Conservation (phyloP, 2,113 vertebrate genomes). For the Periophthalmodon schlosseri region DNA sequence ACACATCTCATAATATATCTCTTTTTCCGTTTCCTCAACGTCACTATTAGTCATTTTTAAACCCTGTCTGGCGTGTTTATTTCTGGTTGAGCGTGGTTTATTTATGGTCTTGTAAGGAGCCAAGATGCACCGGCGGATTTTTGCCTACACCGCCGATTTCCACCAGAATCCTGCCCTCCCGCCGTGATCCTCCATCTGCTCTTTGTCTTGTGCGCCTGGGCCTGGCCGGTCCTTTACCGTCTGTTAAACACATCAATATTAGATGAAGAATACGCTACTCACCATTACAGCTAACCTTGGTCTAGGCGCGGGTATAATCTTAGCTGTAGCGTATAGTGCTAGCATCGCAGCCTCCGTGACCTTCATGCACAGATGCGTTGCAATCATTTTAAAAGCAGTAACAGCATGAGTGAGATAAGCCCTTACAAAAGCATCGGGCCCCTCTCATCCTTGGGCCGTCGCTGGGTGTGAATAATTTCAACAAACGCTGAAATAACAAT, state of each 20-base stretch:
- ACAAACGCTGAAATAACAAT: slow-evolving; percentile 1
- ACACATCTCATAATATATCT: neutral
- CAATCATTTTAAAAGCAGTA: slow-evolving; percentile 58
- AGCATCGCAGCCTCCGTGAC: slow-evolving; percentile 32
- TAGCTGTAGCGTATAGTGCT: slow-evolving; percentile 3
- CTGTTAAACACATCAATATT: slow-evolving; percentile 42
- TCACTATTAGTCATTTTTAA: neutral
- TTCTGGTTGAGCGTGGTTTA: neutral
- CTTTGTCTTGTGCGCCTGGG: neutral
- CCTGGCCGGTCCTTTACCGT: slow-evolving; percentile 6
- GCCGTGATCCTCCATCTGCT: slow-evolving; percentile 3
- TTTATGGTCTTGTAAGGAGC: neutral
- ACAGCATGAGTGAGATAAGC: slow-evolving; percentile 20
- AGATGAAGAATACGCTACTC: slow-evolving; percentile 32
- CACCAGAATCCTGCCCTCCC: neutral
- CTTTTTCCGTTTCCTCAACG: neutral
- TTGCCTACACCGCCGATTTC: neutral
- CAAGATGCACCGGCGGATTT: slow-evolving; percentile 2
- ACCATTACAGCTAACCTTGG: slow-evolving; percentile 29
- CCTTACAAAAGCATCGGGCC: slow-evolving; percentile 19
- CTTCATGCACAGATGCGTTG: slow-evolving; percentile 40
- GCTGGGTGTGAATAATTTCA: slow-evolving; percentile 5
- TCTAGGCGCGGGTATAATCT: slow-evolving; percentile 31
- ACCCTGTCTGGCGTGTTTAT: neutral
- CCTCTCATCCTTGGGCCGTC: neutral